phyloP scores from a whole-genome alignment of 2,888 invertebrate species.

The Meandrusa payeni region DNA sequence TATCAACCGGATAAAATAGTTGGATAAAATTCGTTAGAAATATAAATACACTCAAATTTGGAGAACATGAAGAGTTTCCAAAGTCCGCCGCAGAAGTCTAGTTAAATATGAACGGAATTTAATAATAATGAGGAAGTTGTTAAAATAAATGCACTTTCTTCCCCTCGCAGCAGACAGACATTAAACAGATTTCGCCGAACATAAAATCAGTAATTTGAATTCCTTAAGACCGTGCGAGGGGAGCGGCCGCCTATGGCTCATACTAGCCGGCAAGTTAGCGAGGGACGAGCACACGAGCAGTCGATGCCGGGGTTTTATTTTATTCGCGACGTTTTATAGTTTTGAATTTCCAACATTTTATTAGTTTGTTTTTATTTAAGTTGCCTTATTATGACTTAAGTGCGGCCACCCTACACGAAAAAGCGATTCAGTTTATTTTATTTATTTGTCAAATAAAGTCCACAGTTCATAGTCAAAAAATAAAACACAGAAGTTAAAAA shows the following conservation, averaged over 20 bases:
- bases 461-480: too few species aligned
- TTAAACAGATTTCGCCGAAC: constrained; percentile 72
- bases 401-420: too few species aligned
- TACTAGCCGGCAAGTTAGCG: constrained; percentile 33
- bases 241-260: constrained; percentile 39
- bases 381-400: too few species aligned
- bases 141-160: constrained; percentile 27
- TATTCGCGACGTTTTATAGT: constrained; percentile 16
- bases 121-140: constrained; percentile 25
- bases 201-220: constrained; percentile 78
- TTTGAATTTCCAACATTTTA: background rate
- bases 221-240: constrained; percentile 58
- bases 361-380: too few species aligned
- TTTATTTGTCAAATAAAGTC: too few species aligned
- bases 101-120: constrained; percentile 25
- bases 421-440: too few species aligned
- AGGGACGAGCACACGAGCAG: constrained; percentile 30
- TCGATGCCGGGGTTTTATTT: constrained; percentile 13
- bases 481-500: too few species aligned
- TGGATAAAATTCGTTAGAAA: too few species aligned
- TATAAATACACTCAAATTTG: too few species aligned
- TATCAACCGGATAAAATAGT: too few species aligned
- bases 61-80: too few species aligned
- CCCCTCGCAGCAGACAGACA: constrained; percentile 43
- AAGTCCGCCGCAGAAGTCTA: background rate